Percentiles rank a stretch among this genome's conserved stretches.
phyloP scores from a whole-genome alignment of 2,888 invertebrate genomes.

The Ectropis crepuscularia region DNA sequence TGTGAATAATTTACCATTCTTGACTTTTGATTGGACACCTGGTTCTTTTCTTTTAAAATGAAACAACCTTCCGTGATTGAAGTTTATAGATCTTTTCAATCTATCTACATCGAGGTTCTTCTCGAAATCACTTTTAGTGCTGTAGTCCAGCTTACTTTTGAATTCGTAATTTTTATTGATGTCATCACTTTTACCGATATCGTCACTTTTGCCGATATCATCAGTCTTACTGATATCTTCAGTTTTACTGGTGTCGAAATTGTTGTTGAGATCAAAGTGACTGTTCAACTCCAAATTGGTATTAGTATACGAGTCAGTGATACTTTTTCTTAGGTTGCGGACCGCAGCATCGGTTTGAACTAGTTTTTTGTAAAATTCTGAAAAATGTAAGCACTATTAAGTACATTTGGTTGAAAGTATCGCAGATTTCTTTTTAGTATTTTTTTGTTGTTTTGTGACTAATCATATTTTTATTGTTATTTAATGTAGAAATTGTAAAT shows the following conservation, averaged over 20 bases:
- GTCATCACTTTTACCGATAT: background rate
- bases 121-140: slow-evolving; percentile 13
- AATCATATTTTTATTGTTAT: too few species aligned
- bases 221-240: background rate
- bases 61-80: slow-evolving; percentile 34
- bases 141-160: background rate
- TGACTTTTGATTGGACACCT: slow-evolving; percentile 2
- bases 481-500: too few species aligned
- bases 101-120: slow-evolving; percentile 42
- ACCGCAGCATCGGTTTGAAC: slow-evolving; percentile 69
- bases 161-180: background rate
- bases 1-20: slow-evolving; percentile 20
- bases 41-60: slow-evolving; percentile 21
- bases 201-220: background rate
- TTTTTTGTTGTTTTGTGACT: too few species aligned
- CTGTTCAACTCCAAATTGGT: background rate
- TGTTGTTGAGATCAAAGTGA: slow-evolving; percentile 7
- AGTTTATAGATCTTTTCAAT: slow-evolving; percentile 55
- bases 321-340: slow-evolving; percentile 57
- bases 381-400: slow-evolving; percentile 30
- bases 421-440: too few species aligned
- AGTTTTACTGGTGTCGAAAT: slow-evolving; percentile 3
- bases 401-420: too few species aligned
- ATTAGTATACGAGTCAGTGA: slow-evolving; percentile 5
- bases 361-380: slow-evolving; percentile 73